Evolutionary conservation across 1,140 invertebrate species (phyloP), one percentile per base, ranked within the genome.

Genomic region (Vanessa tameamea): DNA sequence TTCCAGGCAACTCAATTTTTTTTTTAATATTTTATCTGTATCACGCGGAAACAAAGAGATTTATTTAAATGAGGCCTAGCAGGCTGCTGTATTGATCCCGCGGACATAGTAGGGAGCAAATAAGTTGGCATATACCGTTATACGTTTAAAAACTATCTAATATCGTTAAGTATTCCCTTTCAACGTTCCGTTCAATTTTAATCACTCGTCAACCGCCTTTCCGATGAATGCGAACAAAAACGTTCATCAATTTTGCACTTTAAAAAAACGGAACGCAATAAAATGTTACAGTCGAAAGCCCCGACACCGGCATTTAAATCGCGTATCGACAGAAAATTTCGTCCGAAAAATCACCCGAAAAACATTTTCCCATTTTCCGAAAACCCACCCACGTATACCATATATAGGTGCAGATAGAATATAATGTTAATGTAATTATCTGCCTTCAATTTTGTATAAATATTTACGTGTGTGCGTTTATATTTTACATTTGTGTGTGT

Each of bases 401-500:
- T 61, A 71, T 76, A 73, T 69, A 57, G 37, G 37, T 57, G 6
- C 11, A 75, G 63, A 75, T 73, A 72, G 50, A 73, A 81, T 82
- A 79, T 77, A 79, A 78, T 72, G 75, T 84, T 88, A 90, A 90
- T 89, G 87, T 88, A 90, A 91, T 91, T 90, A 91, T 88, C 83
- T 79, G 79, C 64, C 75, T 82, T 85, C 83, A 85, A 91, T 89
- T 90, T 89, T 89, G 86, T 90, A 90, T 91, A 89, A 89, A 86
- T 80, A 75, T 47, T 47, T 64, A 11, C 15, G 9, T 66, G 85
- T 85, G 84, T 80, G 83, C 72, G 77, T 73, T 66, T 26, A 11
- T 20, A 65, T 31, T 16, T 13, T 59, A 13, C 9, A 64, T 7
- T 37, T 76, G 70, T 72, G 73, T 78, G 78, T 73, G 82, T 74